Conservation (phyloP, 2,888 invertebrate genomes). For the Cosmorhoe ocellata region DNA sequence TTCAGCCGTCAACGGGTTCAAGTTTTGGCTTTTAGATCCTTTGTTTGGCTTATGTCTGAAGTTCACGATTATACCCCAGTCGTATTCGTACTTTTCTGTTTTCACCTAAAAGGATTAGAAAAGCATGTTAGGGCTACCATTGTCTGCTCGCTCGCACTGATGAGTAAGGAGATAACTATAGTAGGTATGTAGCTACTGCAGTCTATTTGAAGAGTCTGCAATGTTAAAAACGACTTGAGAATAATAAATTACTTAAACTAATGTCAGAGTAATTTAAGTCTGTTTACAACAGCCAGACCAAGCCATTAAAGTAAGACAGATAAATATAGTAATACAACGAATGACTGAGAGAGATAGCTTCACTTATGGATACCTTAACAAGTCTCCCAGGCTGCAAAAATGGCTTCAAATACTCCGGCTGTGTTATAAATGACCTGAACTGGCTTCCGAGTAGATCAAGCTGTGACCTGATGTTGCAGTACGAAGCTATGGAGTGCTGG, state of each 20-base stretch:
- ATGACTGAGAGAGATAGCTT: too few species aligned
- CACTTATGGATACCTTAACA: conserved; percentile 87
- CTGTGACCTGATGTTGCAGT: conserved; percentile 92
- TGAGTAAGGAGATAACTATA: too few species aligned
- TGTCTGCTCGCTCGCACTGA: too few species aligned
- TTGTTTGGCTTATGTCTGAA: conserved; percentile 88
- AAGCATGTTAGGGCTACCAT: too few species aligned
- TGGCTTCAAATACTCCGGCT: conserved; percentile 94
- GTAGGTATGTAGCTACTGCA: too few species aligned
- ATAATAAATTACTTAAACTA: too few species aligned
- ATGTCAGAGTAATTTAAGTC: too few species aligned
- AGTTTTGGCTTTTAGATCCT: conserved; percentile 66
- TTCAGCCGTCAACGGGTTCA: conserved; percentile 81
- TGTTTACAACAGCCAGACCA: too few species aligned
- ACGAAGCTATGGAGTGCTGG: conserved; percentile 90
- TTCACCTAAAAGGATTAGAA: conserved; percentile 87
- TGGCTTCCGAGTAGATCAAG: conserved; percentile 88
- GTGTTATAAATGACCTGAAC: conserved; percentile 90
- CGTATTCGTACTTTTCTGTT: conserved; percentile 92
- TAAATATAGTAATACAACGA: not conserved
- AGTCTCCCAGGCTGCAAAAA: conserved; percentile 97
- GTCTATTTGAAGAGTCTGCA: too few species aligned
- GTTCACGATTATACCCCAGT: conserved; percentile 98
- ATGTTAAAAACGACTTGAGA: too few species aligned
- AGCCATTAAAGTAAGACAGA: too few species aligned